phyloP scores from a whole-genome alignment of 2,113 vertebrate genomes.

The Egretta garzetta region DNA sequence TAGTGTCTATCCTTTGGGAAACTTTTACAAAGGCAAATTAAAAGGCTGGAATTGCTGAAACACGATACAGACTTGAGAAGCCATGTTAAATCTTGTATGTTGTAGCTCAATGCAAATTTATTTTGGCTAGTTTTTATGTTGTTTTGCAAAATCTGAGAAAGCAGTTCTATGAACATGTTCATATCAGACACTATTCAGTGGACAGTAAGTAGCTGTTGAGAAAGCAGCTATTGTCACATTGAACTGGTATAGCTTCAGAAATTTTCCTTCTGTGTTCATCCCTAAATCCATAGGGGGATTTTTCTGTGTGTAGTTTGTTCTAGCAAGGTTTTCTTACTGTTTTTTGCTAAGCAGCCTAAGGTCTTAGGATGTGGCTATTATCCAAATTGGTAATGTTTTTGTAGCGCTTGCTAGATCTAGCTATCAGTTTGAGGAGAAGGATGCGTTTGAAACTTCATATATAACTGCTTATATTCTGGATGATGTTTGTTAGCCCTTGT shows the following conservation, averaged over 20 bases:
- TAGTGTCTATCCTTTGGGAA: neutral
- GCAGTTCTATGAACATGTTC: neutral
- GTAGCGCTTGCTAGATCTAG: neutral
- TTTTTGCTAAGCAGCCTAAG: neutral
- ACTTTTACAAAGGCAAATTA: neutral
- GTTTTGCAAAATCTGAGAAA: neutral
- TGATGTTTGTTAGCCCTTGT: neutral
- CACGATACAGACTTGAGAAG: neutral
- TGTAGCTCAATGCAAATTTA: neutral
- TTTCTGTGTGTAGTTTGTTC: neutral
- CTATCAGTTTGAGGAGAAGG: neutral
- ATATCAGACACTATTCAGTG: neutral
- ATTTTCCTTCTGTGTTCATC: neutral
- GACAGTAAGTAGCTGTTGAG: neutral
- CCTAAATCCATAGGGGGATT: neutral
- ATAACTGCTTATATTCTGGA: neutral
- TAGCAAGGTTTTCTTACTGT: neutral
- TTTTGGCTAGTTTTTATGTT: neutral
- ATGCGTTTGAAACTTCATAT: neutral
- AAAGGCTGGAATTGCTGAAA: neutral
- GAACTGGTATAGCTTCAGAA: neutral
- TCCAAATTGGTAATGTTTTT: neutral
- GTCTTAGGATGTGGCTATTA: neutral
- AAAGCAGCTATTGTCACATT: neutral
- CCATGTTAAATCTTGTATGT: neutral